Conservation (phyloP, 2,113 vertebrate species). For the Porphyrio hochstetteri region DNA sequence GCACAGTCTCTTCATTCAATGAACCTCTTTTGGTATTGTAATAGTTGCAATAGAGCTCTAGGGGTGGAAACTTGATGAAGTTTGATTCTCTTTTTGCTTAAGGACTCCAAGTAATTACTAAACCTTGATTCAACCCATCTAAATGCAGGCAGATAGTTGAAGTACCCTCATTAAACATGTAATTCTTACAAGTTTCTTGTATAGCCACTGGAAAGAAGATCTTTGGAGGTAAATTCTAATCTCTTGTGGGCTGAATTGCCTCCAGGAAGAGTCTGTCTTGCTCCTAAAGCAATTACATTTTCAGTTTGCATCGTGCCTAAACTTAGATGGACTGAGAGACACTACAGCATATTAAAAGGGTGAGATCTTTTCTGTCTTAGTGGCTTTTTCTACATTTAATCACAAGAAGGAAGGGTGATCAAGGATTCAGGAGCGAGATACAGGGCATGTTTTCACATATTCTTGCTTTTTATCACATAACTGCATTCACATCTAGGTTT, state of each 20-base stretch:
- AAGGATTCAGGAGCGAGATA: neutral
- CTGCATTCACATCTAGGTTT: neutral
- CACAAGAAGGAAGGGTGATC: neutral
- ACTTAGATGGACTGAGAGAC: neutral
- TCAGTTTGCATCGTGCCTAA: neutral
- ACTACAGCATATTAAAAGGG: neutral
- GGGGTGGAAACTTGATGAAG: neutral
- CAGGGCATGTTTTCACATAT: neutral
- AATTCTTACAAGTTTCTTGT: neutral
- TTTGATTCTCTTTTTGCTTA: neutral
- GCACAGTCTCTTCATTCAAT: neutral
- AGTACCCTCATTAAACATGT: slow-evolving; percentile 1
- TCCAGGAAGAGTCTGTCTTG: neutral
- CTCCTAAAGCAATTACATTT: slow-evolving; percentile 14
- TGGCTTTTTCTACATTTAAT: slow-evolving; percentile 22
- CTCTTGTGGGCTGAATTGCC: neutral
- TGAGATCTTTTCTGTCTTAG: neutral
- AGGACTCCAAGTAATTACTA: neutral
- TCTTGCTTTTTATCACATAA: neutral
- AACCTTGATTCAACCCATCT: neutral
- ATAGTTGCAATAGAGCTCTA: neutral
- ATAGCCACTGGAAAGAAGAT: neutral
- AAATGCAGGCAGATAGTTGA: neutral
- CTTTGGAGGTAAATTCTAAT: neutral
- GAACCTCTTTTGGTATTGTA: neutral